Evolutionary conservation across 2,797 vertebrate genomes (phyloP).

Genomic region (Huso huso): DNA sequence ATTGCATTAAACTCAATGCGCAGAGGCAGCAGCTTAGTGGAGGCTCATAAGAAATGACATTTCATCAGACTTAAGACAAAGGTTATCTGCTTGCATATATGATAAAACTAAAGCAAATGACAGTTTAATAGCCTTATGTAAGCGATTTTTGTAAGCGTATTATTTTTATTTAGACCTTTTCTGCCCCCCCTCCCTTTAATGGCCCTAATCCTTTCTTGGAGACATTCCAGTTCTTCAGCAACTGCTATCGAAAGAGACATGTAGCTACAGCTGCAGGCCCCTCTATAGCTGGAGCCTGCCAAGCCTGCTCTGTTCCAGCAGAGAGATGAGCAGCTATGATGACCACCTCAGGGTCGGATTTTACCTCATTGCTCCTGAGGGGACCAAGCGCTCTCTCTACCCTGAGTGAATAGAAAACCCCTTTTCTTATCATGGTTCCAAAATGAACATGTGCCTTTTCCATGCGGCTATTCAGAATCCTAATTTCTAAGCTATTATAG

Average conservation of each 20-base stretch:
- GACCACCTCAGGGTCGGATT: conserved; percentile 27
- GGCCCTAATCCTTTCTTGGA: conserved; percentile 38
- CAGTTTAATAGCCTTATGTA: conserved; percentile 69
- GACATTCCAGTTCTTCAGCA: conserved; percentile 40
- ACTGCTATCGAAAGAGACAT: conserved; percentile 49
- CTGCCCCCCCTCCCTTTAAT: conserved; percentile 19
- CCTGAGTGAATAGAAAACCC: neutral
- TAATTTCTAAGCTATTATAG: too few relatives aligned
- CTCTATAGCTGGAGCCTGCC: conserved; percentile 44
- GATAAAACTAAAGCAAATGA: conserved; percentile 46
- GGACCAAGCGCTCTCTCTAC: neutral
- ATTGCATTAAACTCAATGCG: conserved; percentile 24
- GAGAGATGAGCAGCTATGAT: conserved; percentile 20
- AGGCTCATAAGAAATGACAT: conserved; percentile 38
- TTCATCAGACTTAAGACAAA: conserved; percentile 53
- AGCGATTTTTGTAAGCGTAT: conserved; percentile 58
- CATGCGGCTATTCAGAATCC: neutral
- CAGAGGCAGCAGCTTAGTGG: conserved; percentile 17
- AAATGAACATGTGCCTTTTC: neutral
- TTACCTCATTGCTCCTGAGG: conserved; percentile 4
- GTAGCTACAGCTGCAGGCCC: conserved; percentile 40
- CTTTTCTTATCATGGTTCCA: neutral
- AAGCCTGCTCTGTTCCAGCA: conserved; percentile 29
- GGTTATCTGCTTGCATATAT: conserved; percentile 44
- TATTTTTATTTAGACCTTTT: conserved; percentile 50